A percentile compares a stretch with the other conserved stretches of the same genome.
Conservation (phyloP, 2,888 invertebrate genomes). For the Nephrocerus scutellatus region DNA sequence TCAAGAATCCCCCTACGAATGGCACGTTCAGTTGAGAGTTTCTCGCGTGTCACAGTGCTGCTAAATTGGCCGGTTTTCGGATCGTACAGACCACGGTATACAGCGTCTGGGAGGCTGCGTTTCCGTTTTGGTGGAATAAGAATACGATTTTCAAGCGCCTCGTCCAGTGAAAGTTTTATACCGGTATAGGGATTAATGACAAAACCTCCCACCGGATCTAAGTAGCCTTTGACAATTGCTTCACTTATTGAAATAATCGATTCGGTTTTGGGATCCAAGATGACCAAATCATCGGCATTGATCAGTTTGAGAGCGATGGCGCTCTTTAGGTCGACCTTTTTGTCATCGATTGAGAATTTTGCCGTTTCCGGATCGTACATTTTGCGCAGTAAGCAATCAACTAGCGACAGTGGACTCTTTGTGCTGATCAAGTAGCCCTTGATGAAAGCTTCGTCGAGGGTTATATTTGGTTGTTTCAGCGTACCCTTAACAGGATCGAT, state of each 20-base stretch:
- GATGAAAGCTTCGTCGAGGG: constrained; percentile 70
- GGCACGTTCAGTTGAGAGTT: constrained; percentile 73
- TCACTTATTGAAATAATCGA: constrained; percentile 74
- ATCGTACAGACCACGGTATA: constrained; percentile 88
- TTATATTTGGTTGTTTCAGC: constrained; percentile 61
- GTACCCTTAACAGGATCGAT: constrained; percentile 65
- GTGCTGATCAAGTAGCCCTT: constrained; percentile 76
- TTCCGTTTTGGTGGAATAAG: constrained; percentile 75
- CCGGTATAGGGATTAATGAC: constrained; percentile 69
- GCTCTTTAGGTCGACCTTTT: constrained; percentile 63
- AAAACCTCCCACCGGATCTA: constrained; percentile 73
- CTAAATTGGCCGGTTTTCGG: constrained; percentile 75
- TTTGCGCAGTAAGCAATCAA: constrained; percentile 74
- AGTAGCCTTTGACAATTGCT: constrained; percentile 67
- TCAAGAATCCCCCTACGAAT: constrained; percentile 79
- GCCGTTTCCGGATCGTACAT: constrained; percentile 71
- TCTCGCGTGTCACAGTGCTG: constrained; percentile 71
- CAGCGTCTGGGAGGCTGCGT: constrained; percentile 78
- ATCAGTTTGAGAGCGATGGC: constrained; percentile 69
- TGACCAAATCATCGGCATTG: constrained; percentile 67
- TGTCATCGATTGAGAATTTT: constrained; percentile 61
- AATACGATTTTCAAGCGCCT: constrained; percentile 76
- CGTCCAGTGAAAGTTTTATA: constrained; percentile 67
- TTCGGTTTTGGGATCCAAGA: constrained; percentile 71
- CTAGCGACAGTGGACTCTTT: constrained; percentile 71